Percentiles rank a stretch among this genome's conserved stretches.
phyloP scores from a whole-genome alignment of 2,888 invertebrate species.

The Bimastos eiseni region DNA sequence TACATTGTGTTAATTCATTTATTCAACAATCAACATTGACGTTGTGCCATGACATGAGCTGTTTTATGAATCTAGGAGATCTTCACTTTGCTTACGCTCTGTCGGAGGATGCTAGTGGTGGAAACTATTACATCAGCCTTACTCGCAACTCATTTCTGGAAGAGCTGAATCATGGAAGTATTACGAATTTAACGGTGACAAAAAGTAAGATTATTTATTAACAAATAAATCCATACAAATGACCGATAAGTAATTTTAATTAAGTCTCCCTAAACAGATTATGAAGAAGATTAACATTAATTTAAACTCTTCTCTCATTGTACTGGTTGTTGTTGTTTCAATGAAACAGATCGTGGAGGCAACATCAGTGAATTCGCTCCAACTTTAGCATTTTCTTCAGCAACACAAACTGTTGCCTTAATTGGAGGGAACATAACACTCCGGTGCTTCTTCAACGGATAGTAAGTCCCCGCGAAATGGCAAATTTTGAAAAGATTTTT shows the following conservation, averaged over 20 bases:
- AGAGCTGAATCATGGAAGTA: too few relatives aligned
- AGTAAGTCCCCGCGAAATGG: not conserved
- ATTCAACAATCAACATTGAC: too few relatives aligned
- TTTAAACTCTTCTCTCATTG: not conserved
- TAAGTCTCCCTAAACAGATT: too few relatives aligned
- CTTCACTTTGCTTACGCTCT: slow-evolving; percentile 30
- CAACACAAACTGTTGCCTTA: not conserved
- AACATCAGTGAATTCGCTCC: not conserved
- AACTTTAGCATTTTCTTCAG: not conserved
- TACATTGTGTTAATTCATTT: too few relatives aligned
- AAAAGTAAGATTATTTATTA: not conserved
- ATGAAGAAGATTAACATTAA: not conserved
- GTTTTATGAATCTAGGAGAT: not conserved
- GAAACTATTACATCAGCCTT: not conserved
- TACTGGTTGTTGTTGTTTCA: not conserved
- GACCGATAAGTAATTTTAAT: too few relatives aligned
- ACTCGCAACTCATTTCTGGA: not conserved
- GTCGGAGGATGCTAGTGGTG: not conserved
- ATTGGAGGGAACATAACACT: not conserved
- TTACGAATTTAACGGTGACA: slow-evolving; percentile 20
- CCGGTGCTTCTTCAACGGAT: not conserved
- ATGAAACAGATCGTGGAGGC: not conserved
- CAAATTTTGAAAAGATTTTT: not conserved
- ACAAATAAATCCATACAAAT: too few relatives aligned
- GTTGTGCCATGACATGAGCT: not conserved